Base-by-base conservation (phyloP, 2,888 invertebrate species). In the Axea sp. region DNA sequence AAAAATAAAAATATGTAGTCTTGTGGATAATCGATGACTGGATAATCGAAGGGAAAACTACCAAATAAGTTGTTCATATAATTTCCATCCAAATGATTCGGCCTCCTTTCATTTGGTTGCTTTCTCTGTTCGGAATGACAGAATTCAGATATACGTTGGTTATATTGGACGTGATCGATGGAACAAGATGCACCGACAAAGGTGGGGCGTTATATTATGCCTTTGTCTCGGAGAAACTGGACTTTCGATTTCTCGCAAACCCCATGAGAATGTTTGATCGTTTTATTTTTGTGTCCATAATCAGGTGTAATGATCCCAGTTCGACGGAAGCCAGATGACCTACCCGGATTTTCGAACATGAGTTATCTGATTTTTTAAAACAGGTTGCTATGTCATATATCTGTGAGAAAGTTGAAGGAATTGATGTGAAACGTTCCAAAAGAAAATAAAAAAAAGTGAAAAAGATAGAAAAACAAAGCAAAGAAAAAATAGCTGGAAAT, bases 71-170 rank as follows among this genome's bases (percentile, higher is more conserved):
- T 62, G 69, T 49, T 55, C 69, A 71, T 68, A 79, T 76, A 76
- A 76, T 82, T 77, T 79, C 73, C 80, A 79, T 80, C 79, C 77
- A 81, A 82, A 81, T 78, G 75, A 80, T 77, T 74, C 76, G 82
- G 67, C 83, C 83, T 77, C 79, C 76, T 82, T 84, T 81, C 80
- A 69, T 64, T 15, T 57, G 67, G 75, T 76, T 78, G 84, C 84
- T 84, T 84, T 84, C 84, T 82, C 84, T 80, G 64, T 67, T 78
- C 69, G 75, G 76, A 80, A 80, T 69, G 76, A 71, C 68, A 62
- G 76, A 68, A 73, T 68, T 64, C 39, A 73, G 57, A 71, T 53
- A 76, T 73, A 59, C 59, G 57, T 73, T 73, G 51, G 60, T 45
- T 60, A 60, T 43, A 60, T 69, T 22, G 69, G 65, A 60, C 51